phyloP scores from a whole-genome alignment of 2,113 vertebrate genomes.

The Sisor rabdophorus region DNA sequence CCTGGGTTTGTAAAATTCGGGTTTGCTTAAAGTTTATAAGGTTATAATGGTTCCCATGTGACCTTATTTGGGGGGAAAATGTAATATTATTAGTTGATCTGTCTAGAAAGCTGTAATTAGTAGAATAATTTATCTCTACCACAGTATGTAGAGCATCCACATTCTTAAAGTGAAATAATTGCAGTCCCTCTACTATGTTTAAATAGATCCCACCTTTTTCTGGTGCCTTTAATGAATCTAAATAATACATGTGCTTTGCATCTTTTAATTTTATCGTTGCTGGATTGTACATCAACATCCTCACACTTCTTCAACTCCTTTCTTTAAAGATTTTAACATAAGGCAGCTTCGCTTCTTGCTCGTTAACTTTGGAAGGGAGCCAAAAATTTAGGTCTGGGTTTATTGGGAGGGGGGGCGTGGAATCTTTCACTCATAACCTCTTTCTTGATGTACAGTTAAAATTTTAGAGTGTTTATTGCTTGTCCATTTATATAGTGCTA shows the following conservation, averaged over 20 bases:
- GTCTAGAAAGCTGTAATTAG: constrained; percentile 7
- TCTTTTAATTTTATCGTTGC: neutral
- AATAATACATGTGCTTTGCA: constrained; percentile 9
- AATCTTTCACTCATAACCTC: constrained; percentile 1
- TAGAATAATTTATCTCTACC: neutral
- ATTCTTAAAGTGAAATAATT: neutral
- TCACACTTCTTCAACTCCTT: constrained; percentile 15
- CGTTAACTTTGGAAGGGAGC: neutral
- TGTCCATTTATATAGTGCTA: constrained; percentile 11
- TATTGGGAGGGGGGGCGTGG: neutral
- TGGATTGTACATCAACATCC: constrained; percentile 3
- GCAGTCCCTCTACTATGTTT: neutral
- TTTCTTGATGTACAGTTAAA: neutral
- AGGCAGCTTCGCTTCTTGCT: constrained; percentile 5
- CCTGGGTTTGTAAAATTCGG: constrained; percentile 49
- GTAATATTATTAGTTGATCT: neutral
- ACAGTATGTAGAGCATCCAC: neutral
- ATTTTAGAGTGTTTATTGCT: constrained; percentile 20
- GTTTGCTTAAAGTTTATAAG: constrained; percentile 42
- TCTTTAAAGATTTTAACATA: constrained; percentile 23
- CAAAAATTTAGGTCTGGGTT: neutral
- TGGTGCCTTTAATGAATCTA: constrained; percentile 22
- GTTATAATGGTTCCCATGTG: no score
- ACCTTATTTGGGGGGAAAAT: neutral
- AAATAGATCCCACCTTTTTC: constrained; percentile 12